Base-by-base conservation (phyloP, 35 echinoderm and acorn worm genomes). In the Chiridota heheva region DNA sequence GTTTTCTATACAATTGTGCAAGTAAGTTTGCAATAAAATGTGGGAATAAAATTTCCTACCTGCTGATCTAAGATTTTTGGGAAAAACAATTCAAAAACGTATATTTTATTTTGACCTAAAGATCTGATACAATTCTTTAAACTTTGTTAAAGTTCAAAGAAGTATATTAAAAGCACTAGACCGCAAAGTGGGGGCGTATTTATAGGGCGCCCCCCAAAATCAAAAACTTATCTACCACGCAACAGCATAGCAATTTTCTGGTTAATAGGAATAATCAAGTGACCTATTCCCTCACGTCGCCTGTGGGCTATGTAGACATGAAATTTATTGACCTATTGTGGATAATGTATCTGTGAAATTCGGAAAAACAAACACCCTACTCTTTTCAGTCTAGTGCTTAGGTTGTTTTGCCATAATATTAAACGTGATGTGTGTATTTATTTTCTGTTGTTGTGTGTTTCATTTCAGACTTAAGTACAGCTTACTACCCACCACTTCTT, bases 401-500 rank as follows among this genome's bases (percentile, higher is more conserved):
- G 12, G 12, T 17, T 8, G 8, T 8, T 10, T 10, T 13, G 36
- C 8, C 5, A 13, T 13, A 72, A 18, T 72, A 18, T 28, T 72
- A 72, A 28, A 36, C 15, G 20, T 37, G 13, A 72, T 5, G 36
- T 41, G 1, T 84, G 1, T 42, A 7, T 71, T 38, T 15, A 45
- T 41, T 17, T 30, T 48, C 2, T 57, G 0, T 24, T 78, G 49
- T 39, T 49, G 15, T 51, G 4, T 8, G 24, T 42, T 30, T 83
- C 16, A 77, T 51, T 39, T 15, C 72, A 93, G 90, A 26, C 83
- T 93, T 17, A 93, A 93, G 51, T 88, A 88, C 85, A 93, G 90
- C 51, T 46, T 93, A 12, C 29, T 93, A 7, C 85, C 78, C 7
- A 88, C 85, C 17, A 45, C 39, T 0, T 60, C 90, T 44, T 82